These are phyloP conservation scores for Poeciliopsis presidionis DNA, from an alignment of 2,797 vertebrate genomes.

Conservation along the genomic window DNA sequence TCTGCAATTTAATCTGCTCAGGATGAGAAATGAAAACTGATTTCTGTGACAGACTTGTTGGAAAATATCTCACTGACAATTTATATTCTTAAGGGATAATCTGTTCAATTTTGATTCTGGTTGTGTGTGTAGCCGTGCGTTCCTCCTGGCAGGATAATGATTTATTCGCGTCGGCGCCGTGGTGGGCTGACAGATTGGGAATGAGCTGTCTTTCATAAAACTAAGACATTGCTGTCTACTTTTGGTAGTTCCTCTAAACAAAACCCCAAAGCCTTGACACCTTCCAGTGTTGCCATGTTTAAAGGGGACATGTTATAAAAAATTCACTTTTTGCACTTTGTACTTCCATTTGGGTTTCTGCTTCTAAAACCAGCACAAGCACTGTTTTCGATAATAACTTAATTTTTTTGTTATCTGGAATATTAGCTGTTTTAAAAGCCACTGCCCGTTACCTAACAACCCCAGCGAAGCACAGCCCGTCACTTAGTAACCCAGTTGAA, in stretches of 20 bases:
- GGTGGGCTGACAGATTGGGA: conserved; percentile 43
- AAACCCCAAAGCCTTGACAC: conserved; percentile 25
- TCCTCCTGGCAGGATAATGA: conserved; percentile 29
- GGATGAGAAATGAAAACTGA: conserved; percentile 21
- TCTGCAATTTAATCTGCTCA: conserved; percentile 32
- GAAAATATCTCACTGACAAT: conserved; percentile 38
- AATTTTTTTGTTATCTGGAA: too few relatives aligned
- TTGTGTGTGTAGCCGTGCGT: conserved; percentile 32
- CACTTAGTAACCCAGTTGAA: too few relatives aligned
- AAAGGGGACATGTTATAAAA: background rate
- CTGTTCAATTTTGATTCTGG: conserved; percentile 11
- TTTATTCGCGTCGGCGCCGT: conserved; percentile 33
- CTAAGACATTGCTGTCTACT: conserved; percentile 47
- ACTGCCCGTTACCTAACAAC: too few relatives aligned
- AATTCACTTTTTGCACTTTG: too few relatives aligned
- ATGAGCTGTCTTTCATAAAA: conserved; percentile 51
- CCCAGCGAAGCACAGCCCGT: too few relatives aligned
- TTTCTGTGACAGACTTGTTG: conserved; percentile 27
- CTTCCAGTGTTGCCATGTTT: conserved; percentile 44
- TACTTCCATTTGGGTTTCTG: too few relatives aligned
- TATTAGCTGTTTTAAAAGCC: too few relatives aligned
- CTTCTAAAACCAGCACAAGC: too few relatives aligned
- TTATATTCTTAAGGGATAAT: conserved; percentile 28
- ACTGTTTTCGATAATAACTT: too few relatives aligned
- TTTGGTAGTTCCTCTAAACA: conserved; percentile 43